These are phyloP conservation scores for Caenorhabditis angaria DNA, from an alignment of 2,888 invertebrate species.

Conservation along the genomic window DNA sequence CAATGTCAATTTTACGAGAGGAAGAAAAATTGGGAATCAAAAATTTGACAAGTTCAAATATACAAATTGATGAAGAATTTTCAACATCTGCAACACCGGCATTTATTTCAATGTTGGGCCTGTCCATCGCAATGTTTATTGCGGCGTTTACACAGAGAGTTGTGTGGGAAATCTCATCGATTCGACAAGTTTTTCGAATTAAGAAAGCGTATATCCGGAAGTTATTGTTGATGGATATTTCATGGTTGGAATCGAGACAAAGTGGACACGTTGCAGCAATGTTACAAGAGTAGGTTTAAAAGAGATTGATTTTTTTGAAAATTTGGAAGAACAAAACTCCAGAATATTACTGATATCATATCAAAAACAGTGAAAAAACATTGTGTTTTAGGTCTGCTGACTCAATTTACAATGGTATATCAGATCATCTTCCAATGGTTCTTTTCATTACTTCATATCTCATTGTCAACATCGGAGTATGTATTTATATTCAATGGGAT, in stretches of 20 bases:
- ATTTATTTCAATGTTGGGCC: conserved; percentile 63
- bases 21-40: conserved; percentile 41
- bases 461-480: conserved; percentile 56
- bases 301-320: conserved; percentile 4
- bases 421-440: conserved; percentile 70
- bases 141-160: conserved; percentile 68
- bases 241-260: conserved; percentile 69
- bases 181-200: conserved; percentile 66
- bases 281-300: conserved; percentile 65
- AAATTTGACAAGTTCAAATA: conserved; percentile 47
- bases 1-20: conserved; percentile 61
- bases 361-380: too few species aligned
- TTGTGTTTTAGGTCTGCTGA: conserved; percentile 65
- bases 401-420: conserved; percentile 69
- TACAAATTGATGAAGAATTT: conserved; percentile 56
- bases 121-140: conserved; percentile 66
- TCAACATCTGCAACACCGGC: conserved; percentile 61
- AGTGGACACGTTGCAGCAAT: conserved; percentile 69
- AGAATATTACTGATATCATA: neutral
- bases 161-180: conserved; percentile 67
- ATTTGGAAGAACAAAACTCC: neutral
- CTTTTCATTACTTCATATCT: conserved; percentile 64
- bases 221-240: conserved; percentile 69
- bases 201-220: conserved; percentile 68
- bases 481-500: conserved; percentile 69